A percentile compares a stretch with the other conserved stretches of the same genome.
Conservation (phyloP, 2,113 vertebrate genomes). For the Brachyhypopomus occidentalis region DNA sequence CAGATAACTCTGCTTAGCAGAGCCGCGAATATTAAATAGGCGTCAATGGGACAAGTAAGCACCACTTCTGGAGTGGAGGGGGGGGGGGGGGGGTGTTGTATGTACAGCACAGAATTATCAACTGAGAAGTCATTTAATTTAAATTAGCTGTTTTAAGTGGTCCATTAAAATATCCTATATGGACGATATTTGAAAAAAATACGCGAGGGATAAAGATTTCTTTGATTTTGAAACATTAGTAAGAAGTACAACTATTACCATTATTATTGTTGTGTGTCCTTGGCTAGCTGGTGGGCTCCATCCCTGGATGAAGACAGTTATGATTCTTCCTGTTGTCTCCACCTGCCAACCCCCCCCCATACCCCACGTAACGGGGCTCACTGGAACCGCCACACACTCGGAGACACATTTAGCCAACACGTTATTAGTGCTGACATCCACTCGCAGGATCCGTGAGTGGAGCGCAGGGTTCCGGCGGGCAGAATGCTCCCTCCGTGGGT, state of each 20-base stretch:
- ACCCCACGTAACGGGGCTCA: not conserved
- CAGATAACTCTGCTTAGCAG: constrained; percentile 55
- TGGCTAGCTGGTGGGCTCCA: constrained; percentile 5
- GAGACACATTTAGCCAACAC: constrained; percentile 32
- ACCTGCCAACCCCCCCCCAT: constrained; percentile 20
- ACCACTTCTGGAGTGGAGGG: not conserved
- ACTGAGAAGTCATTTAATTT: not conserved
- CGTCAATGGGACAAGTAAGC: not conserved
- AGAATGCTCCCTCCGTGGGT: not conserved
- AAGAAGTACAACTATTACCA: too few relatives aligned
- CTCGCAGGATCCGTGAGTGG: not conserved
- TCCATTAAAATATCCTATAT: not conserved
- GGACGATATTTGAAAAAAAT: too few relatives aligned
- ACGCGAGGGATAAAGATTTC: too few relatives aligned
- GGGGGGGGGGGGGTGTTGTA: not conserved
- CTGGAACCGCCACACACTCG: constrained; percentile 3
- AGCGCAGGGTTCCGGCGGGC: constrained; percentile 10
- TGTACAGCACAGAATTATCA: not conserved
- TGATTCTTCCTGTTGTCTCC: constrained; percentile 13
- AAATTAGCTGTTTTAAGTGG: not conserved
- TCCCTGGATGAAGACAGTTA: not conserved
- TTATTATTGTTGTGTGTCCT: not conserved
- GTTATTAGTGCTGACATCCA: constrained; percentile 36
- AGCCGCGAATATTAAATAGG: constrained; percentile 55
- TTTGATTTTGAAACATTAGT: too few relatives aligned